Evolutionary conservation across 2,113 vertebrate genomes (phyloP), one percentile per base, ranked within the genome.

Genomic region (Spea bombifrons): DNA sequence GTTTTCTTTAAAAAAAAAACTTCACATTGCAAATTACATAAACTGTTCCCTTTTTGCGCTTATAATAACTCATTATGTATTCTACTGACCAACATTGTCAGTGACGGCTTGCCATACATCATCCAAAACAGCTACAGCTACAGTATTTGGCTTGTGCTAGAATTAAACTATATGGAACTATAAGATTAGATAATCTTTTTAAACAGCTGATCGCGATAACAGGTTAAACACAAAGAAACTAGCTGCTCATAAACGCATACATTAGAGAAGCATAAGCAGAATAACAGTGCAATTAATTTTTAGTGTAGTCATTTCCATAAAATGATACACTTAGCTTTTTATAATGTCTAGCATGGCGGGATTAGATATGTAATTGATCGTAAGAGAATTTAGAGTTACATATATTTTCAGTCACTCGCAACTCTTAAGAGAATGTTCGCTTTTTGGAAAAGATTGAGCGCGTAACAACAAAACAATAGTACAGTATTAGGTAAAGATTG

Each of bases 281-380:
- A 80, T 74, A 74, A 74, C 44, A 8, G 71, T 80, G 78, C 57
- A 66, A 80, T 80, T 80, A 80, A 74, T 80, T 80, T 80, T 80
- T 80, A 80, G 67, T 80, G 57, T 65, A 59, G 13, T 12, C 71
- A 61, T 74, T 80, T 80, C 61, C 59, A 73, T 68, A 80, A 73
- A 80, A 49, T 52, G 71, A 80, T 68, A 68, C 78, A 67, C 71
- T 80, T 74, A 73, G 66, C 53, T 68, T 80, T 80, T 74, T 80
- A 80, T 74, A 74, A 80, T 45, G 68, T 73, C 71, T 80, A 74
- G 52, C 12, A 61, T 57, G 52, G 71, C 45, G 43, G 44, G 30
- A 68, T 61, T 80, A 67, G 53, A 80, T 74, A 73, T 79, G 77
- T 73, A 79, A 73, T 73, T 70, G 70, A 66, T 79, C 45, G 49